Conservation (phyloP, 1,140 invertebrate genomes). For the Lucilia sericata region DNA sequence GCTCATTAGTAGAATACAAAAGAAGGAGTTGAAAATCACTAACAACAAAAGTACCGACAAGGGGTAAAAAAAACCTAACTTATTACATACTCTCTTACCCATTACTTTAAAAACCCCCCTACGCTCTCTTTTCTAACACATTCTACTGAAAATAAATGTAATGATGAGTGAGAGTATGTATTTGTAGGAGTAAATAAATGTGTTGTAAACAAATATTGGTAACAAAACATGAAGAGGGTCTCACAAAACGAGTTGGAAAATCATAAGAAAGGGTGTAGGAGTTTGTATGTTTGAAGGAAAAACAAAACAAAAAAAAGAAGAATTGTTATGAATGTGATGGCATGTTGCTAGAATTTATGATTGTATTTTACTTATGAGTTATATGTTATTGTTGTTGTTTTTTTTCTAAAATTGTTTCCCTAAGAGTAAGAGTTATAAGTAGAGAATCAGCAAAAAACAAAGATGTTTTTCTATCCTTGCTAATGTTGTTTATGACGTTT, state of each 20-base stretch:
- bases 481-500: background rate
- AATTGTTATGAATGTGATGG: background rate
- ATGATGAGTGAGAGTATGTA: constrained; percentile 17
- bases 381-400: too few species aligned
- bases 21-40: background rate
- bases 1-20: constrained; percentile 30
- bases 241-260: background rate
- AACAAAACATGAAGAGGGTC: background rate
- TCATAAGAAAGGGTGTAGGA: background rate
- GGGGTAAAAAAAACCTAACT: background rate
- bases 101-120: background rate
- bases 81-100: background rate
- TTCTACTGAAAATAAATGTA: background rate
- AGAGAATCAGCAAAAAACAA: background rate
- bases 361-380: background rate
- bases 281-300: background rate
- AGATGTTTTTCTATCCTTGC: background rate
- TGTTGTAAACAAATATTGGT: constrained; percentile 7
- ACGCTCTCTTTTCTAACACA: background rate
- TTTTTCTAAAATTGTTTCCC: too few species aligned
- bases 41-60: background rate
- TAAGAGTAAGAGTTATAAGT: background rate
- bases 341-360: background rate
- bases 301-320: background rate
- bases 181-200: background rate